Evolutionary conservation across 2,113 vertebrate species (phyloP).

Genomic region (Piliocolobus tephrosceles): DNA sequence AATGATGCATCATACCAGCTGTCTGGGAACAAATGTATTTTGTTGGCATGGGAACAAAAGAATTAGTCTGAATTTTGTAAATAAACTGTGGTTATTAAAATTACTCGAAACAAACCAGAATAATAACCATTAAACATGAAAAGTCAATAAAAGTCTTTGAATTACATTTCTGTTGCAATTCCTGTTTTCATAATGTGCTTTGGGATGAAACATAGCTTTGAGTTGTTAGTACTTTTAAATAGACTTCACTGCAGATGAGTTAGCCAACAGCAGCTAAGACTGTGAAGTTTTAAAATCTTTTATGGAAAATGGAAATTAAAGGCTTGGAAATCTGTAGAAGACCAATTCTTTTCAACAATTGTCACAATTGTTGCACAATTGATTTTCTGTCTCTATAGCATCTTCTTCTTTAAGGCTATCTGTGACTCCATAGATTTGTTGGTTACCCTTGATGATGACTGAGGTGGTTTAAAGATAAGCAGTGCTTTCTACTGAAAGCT

Average conservation of each 20-base stretch:
- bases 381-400: conserved; percentile 76
- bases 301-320: conserved; percentile 80
- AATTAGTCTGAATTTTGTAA: conserved; percentile 81
- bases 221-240: conserved; percentile 74
- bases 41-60: conserved; percentile 84
- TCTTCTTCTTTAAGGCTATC: conserved; percentile 63
- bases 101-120: conserved; percentile 76
- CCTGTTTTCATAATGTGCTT: conserved; percentile 79
- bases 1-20: conserved; percentile 78
- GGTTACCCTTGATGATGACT: neutral
- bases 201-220: conserved; percentile 76
- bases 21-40: conserved; percentile 84
- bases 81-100: conserved; percentile 84
- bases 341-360: conserved; percentile 72
- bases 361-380: conserved; percentile 71
- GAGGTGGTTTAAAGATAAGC: neutral
- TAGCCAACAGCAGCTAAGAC: conserved; percentile 44
- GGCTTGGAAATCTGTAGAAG: conserved; percentile 74
- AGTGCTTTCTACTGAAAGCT: neutral
- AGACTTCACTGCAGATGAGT: conserved; percentile 71
- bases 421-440: neutral
- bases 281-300: conserved; percentile 68
- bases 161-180: conserved; percentile 81
- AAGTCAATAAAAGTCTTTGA: conserved; percentile 81
- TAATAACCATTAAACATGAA: conserved; percentile 83